These are phyloP conservation scores for Quadroppia sp. DNA, from an alignment of 2,888 invertebrate genomes.

Conservation along the genomic window DNA sequence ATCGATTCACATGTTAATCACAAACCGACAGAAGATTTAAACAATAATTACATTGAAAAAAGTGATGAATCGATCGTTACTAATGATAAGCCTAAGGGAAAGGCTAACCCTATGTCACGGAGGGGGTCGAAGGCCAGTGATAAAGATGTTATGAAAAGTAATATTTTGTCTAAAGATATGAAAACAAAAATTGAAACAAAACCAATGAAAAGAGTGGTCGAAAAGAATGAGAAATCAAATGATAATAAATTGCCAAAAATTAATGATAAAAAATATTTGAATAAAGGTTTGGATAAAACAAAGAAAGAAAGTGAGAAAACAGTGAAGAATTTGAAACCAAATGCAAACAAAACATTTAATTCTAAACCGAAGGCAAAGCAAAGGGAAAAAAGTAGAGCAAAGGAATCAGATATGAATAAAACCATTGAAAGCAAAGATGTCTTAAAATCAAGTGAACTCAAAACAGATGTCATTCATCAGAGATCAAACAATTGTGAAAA, in stretches of 20 bases:
- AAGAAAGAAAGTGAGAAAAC: neutral
- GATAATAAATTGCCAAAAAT: neutral
- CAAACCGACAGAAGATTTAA: neutral
- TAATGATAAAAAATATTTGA: too few relatives aligned
- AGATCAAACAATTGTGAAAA: neutral
- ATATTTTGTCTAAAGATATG: constrained; percentile 1
- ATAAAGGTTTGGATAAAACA: too few relatives aligned
- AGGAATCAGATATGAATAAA: too few relatives aligned
- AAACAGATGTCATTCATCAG: constrained; percentile 12
- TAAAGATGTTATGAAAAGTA: neutral
- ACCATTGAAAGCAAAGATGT: too few relatives aligned
- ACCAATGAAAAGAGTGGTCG: neutral
- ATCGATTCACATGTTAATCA: neutral
- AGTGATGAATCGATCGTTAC: neutral
- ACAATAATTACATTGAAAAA: neutral
- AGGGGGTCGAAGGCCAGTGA: neutral
- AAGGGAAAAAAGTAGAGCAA: neutral
- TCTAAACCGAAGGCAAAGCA: neutral
- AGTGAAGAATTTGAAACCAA: neutral
- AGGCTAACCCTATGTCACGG: neutral
- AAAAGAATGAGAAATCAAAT: too few relatives aligned
- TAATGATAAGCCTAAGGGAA: neutral
- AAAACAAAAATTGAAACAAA: neutral
- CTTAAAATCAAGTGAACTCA: neutral
- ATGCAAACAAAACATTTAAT: too few relatives aligned